Base-by-base conservation (phyloP, 1,140 invertebrate species). In the Euura lappo region DNA sequence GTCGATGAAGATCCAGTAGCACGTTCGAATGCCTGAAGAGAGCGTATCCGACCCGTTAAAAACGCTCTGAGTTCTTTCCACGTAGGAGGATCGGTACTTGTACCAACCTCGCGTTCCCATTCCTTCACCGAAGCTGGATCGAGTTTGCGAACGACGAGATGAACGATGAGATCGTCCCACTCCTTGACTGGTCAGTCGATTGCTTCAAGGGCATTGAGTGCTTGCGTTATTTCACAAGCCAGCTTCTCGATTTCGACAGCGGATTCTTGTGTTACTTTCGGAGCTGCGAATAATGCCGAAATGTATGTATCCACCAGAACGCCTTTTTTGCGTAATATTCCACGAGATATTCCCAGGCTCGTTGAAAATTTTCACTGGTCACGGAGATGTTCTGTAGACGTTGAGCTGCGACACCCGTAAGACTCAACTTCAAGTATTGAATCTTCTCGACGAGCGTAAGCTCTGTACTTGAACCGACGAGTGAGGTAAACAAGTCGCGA, bases 251-350 rank as follows among this genome's bases (percentile, higher is more conserved):
- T 73, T 7, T 71, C 72, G 5, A 10, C 65, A 1, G 78, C 11
- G 11, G 71, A 78, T 72, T 76, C 75, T 13, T 65, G 69, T 45
- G 76, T 65, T 10, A 80, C 68, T 13, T 45, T 5, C 1, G 76
- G 72, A 42, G 77, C 72, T 6, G 76, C 72, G 60, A 75, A 75
- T 65, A 78, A 66, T 13, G 66, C 68, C 51, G 75, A 66, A 45
- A 80, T 75, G 60, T 80, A 75, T 45, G 72, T 77, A 70, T 76
- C 72, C 10, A 74, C 74, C 3, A 78, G 77, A 2, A 73, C 73
- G 68, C 72, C 71, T 70, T 65, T 69, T 79, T 72, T 0, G 77
- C 75, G 69, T 74, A 80, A 1, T 74, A 51, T 70, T 77, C 71
- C 44, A 45, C 75, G 60, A 79, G 66, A 4, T 77, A 68, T 0